Evolutionary conservation across 2,888 invertebrate species (phyloP).

Genomic region (Dioctria rufipes): DNA sequence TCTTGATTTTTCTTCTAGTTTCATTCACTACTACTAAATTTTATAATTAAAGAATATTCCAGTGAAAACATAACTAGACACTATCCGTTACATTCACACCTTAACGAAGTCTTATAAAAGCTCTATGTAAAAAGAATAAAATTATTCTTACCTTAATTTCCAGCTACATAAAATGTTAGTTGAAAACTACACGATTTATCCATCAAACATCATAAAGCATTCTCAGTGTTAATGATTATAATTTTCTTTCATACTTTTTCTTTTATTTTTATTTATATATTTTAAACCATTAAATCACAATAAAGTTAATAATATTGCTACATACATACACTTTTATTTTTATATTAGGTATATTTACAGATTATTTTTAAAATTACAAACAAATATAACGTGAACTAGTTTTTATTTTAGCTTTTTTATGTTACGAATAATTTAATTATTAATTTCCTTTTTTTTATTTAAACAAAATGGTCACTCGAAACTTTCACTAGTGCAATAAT

Average conservation of each 20-base stretch:
- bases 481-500: constrained; percentile 37
- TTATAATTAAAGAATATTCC: no score
- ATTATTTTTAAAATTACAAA: constrained; percentile 22
- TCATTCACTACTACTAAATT: no score
- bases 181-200: constrained; percentile 37
- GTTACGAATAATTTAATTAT: constrained; percentile 8
- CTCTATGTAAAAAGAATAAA: neutral
- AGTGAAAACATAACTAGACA: no score
- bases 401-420: neutral
- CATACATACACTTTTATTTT: constrained; percentile 16
- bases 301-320: constrained; percentile 36
- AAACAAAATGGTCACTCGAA: constrained; percentile 35
- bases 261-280: neutral
- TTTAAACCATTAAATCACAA: constrained; percentile 26
- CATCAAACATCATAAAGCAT: neutral
- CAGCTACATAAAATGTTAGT: neutral
- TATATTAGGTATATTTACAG: constrained; percentile 13
- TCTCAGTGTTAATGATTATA: neutral
- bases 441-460: constrained; percentile 1
- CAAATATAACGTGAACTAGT: neutral
- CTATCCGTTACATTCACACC: no score
- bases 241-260: neutral
- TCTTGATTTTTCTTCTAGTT: no score
- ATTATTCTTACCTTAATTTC: constrained; percentile 23
- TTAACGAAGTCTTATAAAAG: no score